Conservation (phyloP, 64 coral and sea anemone genomes). For the Exaiptasia diaphana region DNA sequence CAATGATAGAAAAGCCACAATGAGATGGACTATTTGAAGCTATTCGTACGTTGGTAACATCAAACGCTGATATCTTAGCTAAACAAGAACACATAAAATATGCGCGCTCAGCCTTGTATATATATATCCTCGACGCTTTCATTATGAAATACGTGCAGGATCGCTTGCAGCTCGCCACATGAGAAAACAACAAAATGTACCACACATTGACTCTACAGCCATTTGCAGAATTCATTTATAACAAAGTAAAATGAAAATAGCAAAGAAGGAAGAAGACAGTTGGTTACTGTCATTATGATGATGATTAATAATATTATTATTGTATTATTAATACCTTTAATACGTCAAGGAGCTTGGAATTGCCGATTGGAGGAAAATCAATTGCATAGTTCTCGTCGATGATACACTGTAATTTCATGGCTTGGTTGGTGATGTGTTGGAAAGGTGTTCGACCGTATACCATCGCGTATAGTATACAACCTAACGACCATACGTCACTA, state of each 20-base stretch:
- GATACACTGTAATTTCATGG: conserved; percentile 85
- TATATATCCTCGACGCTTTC: neutral
- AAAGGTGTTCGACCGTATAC: conserved; percentile 94
- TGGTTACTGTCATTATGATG: neutral
- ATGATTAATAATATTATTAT: neutral
- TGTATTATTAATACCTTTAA: conserved; percentile 65
- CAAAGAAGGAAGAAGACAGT: neutral
- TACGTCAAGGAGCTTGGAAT: conserved; percentile 72
- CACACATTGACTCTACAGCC: neutral
- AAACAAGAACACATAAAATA: neutral
- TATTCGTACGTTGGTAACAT: neutral
- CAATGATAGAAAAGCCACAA: neutral
- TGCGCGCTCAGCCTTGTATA: no score
- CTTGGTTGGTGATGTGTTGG: conserved; percentile 90
- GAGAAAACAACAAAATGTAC: neutral
- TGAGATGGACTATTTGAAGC: neutral
- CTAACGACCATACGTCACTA: conserved; percentile 95
- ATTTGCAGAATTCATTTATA: neutral
- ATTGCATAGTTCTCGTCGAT: conserved; percentile 87
- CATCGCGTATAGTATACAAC: conserved; percentile 94
- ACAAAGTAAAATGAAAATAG: neutral
- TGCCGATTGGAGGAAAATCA: conserved; percentile 68
- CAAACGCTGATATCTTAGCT: neutral
- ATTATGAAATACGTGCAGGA: neutral
- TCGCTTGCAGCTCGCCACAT: neutral